phyloP scores from a whole-genome alignment of 2,797 vertebrate species.

The Intellagama lesueurii region DNA sequence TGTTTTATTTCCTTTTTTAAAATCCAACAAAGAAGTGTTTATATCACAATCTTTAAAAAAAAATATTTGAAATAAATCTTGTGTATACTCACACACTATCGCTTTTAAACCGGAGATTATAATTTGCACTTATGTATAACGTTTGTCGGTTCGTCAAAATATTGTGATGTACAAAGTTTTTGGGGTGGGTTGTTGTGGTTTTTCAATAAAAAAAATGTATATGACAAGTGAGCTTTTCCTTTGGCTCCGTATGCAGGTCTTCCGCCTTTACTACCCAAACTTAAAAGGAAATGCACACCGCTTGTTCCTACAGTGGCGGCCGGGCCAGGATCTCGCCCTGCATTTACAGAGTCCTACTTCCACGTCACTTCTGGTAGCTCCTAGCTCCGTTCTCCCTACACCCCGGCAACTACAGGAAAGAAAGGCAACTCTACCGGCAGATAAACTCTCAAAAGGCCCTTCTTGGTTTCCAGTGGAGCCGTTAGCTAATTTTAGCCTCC shows the following conservation, averaged over 20 bases:
- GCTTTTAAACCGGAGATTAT: conserved; percentile 84
- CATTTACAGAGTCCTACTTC: no score
- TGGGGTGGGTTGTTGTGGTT: conserved; percentile 46
- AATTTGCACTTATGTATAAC: conserved; percentile 87
- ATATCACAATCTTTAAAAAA: conserved; percentile 77
- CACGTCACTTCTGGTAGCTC: no score
- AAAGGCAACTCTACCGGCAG: no score
- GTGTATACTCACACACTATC: conserved; percentile 85
- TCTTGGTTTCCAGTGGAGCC: no score
- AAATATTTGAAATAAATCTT: conserved; percentile 78
- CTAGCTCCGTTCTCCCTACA: no score
- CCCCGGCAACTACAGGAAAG: no score
- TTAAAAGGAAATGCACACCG: neutral
- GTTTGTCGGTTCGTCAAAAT: conserved; percentile 80
- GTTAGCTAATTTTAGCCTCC: no score
- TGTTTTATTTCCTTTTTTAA: conserved; percentile 47
- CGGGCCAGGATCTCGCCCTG: neutral
- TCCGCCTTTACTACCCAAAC: conserved; percentile 1
- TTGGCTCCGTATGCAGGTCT: conserved; percentile 11
- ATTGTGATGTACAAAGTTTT: conserved; percentile 82
- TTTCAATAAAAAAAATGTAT: conserved; percentile 82
- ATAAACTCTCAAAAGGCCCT: no score
- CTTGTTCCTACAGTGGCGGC: no score
- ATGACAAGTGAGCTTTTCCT: conserved; percentile 65
- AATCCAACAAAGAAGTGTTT: conserved; percentile 72